These are phyloP conservation scores for Echinarachnius parma DNA, from an alignment of 53 echinoderm and acorn worm genomes.

Conservation along the genomic window DNA sequence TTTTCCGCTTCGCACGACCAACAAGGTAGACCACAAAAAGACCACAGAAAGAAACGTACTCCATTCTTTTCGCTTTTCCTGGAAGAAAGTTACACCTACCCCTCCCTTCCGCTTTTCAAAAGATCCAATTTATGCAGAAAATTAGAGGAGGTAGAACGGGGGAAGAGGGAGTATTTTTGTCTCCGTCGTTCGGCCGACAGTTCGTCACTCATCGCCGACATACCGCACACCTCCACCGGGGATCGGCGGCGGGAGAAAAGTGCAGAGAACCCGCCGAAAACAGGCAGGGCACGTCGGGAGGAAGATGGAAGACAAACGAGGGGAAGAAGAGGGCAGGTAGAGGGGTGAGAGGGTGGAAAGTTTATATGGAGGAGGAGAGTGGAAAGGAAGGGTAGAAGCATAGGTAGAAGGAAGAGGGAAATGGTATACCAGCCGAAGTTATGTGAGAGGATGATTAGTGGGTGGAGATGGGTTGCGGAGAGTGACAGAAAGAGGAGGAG, in stretches of 20 bases:
- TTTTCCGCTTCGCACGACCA: neutral
- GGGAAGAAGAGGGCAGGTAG: neutral
- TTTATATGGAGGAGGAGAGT: no score
- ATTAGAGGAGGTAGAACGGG: neutral
- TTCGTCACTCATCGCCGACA: slow-evolving; percentile 34
- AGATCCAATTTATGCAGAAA: no score
- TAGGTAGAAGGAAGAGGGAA: no score
- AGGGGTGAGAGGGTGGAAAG: no score
- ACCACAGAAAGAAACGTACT: no score
- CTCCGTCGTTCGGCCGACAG: neutral
- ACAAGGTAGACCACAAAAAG: neutral
- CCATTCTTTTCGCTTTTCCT: no score
- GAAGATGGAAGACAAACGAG: neutral
- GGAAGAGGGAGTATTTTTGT: slow-evolving; percentile 4
- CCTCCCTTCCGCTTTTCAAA: neutral
- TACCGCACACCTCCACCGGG: slow-evolving; percentile 24
- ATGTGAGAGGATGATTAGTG: no score
- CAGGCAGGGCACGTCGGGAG: neutral
- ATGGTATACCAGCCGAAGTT: no score
- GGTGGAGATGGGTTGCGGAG: no score
- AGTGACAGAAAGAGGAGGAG: neutral
- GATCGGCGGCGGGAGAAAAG: slow-evolving; percentile 34
- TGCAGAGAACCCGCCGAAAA: slow-evolving; percentile 8
- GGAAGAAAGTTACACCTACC: neutral
- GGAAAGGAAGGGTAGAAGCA: no score